Conservation (phyloP, 2,888 invertebrate genomes). For the Pristionchus mayeri region DNA sequence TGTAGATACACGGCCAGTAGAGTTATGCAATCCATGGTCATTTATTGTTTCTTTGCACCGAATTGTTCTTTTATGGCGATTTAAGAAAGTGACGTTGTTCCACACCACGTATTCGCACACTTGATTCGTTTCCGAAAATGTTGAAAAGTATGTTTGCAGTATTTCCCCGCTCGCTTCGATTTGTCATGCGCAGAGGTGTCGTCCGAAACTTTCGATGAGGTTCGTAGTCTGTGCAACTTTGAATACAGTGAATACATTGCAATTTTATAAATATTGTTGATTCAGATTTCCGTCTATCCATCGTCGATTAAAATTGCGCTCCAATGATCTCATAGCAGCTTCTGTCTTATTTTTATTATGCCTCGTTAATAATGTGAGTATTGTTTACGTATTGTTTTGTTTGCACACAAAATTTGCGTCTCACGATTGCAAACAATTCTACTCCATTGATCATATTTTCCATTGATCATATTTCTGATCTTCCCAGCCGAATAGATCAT, state of each 20-base stretch:
- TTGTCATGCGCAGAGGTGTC: conserved; percentile 31
- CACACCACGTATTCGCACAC: no score
- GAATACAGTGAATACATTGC: not conserved
- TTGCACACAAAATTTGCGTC: no score
- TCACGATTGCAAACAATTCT: no score
- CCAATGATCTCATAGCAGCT: conserved; percentile 26
- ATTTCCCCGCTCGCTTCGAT: not conserved
- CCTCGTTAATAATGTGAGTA: conserved; percentile 33
- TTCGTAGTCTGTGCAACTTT: not conserved
- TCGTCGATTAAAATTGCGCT: conserved; percentile 6
- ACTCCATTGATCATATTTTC: no score
- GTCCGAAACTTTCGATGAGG: conserved; percentile 32
- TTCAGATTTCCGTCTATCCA: not conserved
- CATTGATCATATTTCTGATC: not conserved
- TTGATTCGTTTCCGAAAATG: no score
- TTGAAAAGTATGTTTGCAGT: not conserved
- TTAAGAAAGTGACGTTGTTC: no score
- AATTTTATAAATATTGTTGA: not conserved
- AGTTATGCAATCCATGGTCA: no score
- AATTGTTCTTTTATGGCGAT: no score
- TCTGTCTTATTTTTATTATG: not conserved
- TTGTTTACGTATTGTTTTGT: no score
- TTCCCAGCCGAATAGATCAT: conserved; percentile 9
- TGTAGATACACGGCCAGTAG: no score
- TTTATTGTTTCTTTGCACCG: no score